Evolutionary conservation across 2,113 vertebrate genomes (phyloP).

Genomic region (Serinus canaria): DNA sequence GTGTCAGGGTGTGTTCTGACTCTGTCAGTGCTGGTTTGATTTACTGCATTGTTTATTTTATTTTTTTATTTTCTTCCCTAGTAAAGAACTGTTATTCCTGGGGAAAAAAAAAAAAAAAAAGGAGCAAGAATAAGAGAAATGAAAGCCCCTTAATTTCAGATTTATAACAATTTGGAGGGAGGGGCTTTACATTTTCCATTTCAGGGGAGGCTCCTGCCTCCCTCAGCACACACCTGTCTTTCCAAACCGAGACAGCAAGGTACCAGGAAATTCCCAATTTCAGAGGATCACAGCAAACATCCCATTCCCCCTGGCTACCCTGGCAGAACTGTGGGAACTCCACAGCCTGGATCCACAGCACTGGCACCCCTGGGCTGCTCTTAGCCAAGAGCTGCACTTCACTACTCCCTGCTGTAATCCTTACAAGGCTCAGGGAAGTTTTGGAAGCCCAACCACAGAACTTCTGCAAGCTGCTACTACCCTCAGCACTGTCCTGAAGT

Average conservation of each 20-base stretch:
- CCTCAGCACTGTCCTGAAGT: not conserved
- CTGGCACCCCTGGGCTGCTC: not conserved
- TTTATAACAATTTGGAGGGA: too few species aligned
- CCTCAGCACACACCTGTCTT: too few species aligned
- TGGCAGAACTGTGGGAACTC: not conserved
- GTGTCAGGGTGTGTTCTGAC: too few species aligned
- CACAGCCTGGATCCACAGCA: not conserved
- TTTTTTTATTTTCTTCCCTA: too few species aligned
- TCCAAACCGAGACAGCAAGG: not conserved
- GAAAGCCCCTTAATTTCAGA: too few species aligned
- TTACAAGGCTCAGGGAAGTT: not conserved
- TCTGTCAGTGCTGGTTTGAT: too few species aligned
- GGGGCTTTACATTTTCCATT: too few species aligned
- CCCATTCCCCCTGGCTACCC: not conserved
- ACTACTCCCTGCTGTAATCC: not conserved
- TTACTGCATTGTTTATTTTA: too few species aligned
- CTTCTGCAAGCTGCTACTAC: not conserved
- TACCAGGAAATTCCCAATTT: not conserved
- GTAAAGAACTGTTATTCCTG: too few species aligned
- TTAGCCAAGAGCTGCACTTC: not conserved
- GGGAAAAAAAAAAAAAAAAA: too few species aligned
- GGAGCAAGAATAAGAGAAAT: too few species aligned
- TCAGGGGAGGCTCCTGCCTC: too few species aligned
- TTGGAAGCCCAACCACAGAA: not conserved
- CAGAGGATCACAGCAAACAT: not conserved